Evolutionary conservation across 2,888 invertebrate genomes (phyloP).

Genomic region (Callyntrura sp.): DNA sequence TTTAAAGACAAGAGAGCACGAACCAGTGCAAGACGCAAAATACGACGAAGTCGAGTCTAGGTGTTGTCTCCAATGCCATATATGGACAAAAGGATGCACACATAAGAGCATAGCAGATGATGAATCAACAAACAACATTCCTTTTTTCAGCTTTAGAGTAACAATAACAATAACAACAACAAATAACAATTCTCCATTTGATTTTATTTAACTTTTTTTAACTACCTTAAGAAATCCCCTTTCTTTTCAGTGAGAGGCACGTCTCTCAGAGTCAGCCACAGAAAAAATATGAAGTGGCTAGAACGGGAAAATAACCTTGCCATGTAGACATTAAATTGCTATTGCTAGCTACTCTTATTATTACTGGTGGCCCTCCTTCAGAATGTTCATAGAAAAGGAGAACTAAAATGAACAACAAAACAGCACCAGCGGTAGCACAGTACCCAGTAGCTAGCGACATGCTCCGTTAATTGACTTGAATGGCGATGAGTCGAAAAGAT

Average conservation of each 20-base stretch:
- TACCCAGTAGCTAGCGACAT: no score
- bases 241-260: background rate
- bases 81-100: conserved; percentile 58
- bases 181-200: background rate
- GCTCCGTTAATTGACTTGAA: no score
- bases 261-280: background rate
- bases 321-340: no score
- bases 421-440: no score
- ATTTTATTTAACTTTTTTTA: conserved; percentile 3
- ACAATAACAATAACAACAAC: background rate
- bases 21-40: background rate
- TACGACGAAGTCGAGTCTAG: background rate
- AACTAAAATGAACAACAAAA: no score
- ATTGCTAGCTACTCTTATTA: no score
- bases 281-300: no score
- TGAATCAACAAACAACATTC: conserved; percentile 56
- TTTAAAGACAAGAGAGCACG: background rate
- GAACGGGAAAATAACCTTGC: no score
- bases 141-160: background rate
- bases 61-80: conserved; percentile 61
- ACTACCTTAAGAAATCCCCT: background rate
- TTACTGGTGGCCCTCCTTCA: no score
- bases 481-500: no score
- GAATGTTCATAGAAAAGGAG: no score
- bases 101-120: conserved; percentile 1